phyloP scores from a whole-genome alignment of 2,888 invertebrate species.

The Herminia tarsipennalis region DNA sequence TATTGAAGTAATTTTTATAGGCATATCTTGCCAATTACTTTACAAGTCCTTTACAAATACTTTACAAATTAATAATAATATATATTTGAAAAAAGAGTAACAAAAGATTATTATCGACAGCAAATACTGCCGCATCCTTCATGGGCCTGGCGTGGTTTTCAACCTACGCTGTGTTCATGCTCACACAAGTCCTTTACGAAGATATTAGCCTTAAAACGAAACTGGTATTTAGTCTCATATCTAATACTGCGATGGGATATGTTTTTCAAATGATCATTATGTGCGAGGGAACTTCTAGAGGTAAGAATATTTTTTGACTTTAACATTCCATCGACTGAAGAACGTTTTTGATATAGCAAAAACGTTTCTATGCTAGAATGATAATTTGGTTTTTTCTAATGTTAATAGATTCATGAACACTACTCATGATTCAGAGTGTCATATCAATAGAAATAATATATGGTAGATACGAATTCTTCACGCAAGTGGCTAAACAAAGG shows the following conservation, averaged over 20 bases:
- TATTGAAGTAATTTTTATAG: too few species aligned
- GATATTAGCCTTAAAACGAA: constrained; percentile 86
- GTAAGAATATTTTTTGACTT: constrained; percentile 56
- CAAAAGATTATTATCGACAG: constrained; percentile 75
- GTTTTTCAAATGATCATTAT: constrained; percentile 91
- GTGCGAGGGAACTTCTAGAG: constrained; percentile 90
- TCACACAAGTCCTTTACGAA: constrained; percentile 89
- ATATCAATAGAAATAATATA: not conserved
- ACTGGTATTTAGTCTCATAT: constrained; percentile 87
- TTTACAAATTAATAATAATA: too few species aligned
- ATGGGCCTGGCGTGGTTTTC: constrained; percentile 93
- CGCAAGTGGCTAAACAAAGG: not conserved
- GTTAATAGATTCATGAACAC: too few species aligned
- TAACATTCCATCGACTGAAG: not conserved
- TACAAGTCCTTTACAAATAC: too few species aligned
- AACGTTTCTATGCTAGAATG: too few species aligned
- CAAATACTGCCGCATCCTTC: constrained; percentile 93
- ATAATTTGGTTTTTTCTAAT: too few species aligned
- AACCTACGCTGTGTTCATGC: constrained; percentile 90
- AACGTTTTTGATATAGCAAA: too few species aligned
- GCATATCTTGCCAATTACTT: too few species aligned
- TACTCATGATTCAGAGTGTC: too few species aligned
- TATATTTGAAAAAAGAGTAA: not conserved
- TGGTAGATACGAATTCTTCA: not conserved
- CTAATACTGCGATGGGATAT: constrained; percentile 93